phyloP scores from a whole-genome alignment of 2,113 vertebrate species.

The Orycteropus afer region DNA sequence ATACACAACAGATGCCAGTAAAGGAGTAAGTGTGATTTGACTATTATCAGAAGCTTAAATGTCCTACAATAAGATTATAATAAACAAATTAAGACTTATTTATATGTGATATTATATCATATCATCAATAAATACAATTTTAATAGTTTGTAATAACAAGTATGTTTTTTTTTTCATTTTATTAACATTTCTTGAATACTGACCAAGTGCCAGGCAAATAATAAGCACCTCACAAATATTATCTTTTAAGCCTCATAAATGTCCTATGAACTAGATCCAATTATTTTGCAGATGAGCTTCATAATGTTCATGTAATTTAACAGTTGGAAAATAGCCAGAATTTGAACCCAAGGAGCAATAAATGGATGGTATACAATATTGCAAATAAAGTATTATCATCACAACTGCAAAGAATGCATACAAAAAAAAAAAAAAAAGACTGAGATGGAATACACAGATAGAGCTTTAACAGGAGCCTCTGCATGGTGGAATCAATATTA shows the following conservation, averaged over 20 bases:
- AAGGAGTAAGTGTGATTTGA: not conserved
- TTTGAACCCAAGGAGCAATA: conserved; percentile 1
- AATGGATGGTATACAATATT: not conserved
- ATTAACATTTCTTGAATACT: not conserved
- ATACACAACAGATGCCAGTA: accelerated
- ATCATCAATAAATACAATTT: not conserved
- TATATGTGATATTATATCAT: not conserved
- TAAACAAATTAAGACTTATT: not conserved
- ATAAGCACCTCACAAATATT: not conserved
- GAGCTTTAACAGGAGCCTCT: not conserved
- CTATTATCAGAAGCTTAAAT: not conserved
- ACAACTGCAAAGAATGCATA: not conserved
- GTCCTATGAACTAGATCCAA: not conserved
- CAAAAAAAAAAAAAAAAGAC: conserved; percentile 17
- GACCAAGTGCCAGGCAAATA: not conserved
- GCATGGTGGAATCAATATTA: not conserved
- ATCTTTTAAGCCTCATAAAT: not conserved
- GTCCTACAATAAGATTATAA: not conserved
- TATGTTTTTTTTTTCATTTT: not conserved
- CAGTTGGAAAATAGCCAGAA: not conserved
- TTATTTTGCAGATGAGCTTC: not conserved
- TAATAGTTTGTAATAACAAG: not conserved
- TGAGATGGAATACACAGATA: not conserved
- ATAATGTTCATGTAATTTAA: not conserved
- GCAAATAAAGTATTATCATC: not conserved